A percentile compares a stretch with the other conserved stretches of the same genome.
These are phyloP conservation scores for Smutsia gigantea DNA, from an alignment of 2,797 vertebrate species.

Conservation along the genomic window DNA sequence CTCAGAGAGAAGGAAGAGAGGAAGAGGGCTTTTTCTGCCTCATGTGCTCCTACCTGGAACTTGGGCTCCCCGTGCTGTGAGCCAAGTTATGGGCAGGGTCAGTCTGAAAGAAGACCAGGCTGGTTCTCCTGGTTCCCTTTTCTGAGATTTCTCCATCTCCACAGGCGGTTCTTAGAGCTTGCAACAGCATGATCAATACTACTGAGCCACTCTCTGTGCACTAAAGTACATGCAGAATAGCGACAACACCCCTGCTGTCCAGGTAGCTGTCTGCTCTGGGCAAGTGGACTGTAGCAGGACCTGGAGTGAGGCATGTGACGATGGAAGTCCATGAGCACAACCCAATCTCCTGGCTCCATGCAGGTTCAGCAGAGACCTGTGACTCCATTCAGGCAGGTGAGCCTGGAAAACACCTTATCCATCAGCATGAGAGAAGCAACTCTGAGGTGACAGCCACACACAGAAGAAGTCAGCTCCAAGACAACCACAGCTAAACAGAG, in stretches of 20 bases:
- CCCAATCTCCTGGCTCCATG: background rate
- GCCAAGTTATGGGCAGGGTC: rapidly evolving
- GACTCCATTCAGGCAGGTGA: background rate
- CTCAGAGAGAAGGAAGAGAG: background rate
- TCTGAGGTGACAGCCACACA: background rate
- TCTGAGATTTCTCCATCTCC: background rate
- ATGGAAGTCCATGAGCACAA: rapidly evolving
- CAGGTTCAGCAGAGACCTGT: rapidly evolving
- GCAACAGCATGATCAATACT: rapidly evolving
- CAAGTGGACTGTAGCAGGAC: background rate
- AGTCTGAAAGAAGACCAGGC: too few species aligned
- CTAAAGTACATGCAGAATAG: rapidly evolving
- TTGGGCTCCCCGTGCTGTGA: rapidly evolving
- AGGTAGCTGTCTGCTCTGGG: rapidly evolving
- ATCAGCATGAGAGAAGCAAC: rapidly evolving
- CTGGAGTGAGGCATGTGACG: rapidly evolving
- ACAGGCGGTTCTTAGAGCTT: background rate
- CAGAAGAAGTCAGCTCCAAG: too few species aligned
- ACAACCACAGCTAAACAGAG: background rate
- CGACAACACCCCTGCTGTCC: rapidly evolving
- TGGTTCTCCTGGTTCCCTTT: background rate
- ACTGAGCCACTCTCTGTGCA: rapidly evolving
- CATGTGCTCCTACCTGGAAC: rapidly evolving
- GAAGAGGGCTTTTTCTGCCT: rapidly evolving
- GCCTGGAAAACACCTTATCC: background rate